Evolutionary conservation across 2,113 vertebrate genomes (phyloP).

Genomic region (Alces alces): DNA sequence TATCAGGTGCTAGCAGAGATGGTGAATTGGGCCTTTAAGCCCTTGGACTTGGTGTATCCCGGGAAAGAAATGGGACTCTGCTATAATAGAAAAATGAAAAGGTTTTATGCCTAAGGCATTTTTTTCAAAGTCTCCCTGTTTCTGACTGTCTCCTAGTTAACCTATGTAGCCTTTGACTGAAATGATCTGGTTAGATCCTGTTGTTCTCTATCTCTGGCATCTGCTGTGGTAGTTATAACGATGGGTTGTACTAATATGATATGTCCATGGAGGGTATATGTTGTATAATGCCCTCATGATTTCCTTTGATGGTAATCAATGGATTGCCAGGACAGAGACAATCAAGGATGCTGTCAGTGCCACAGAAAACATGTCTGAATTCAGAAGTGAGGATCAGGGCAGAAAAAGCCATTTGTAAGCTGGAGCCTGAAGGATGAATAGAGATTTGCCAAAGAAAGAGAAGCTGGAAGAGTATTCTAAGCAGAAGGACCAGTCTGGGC

Average conservation of each 20-base stretch:
- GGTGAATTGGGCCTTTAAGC: not conserved
- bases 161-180: not conserved
- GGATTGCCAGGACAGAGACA: not conserved
- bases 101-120: not conserved
- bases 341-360: not conserved
- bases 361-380: not conserved
- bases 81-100: not conserved
- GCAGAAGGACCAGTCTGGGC: not conserved
- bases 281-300: not conserved
- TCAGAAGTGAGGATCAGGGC: not conserved
- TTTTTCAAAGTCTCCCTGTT: not conserved
- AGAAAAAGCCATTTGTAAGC: not conserved
- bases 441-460: not conserved
- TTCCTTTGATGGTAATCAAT: not conserved
- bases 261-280: not conserved
- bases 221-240: not conserved
- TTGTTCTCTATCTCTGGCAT: not conserved
- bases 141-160: not conserved
- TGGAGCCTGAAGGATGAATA: not conserved
- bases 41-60: not conserved
- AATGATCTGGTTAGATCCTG: not conserved
- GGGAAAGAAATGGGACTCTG: not conserved
- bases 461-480: not conserved
- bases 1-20: not conserved
- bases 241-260: not conserved